A percentile compares a stretch with the other conserved stretches of the same genome.
phyloP scores from a whole-genome alignment of 1,140 invertebrate species.

The Hylyphantes graminicola region DNA sequence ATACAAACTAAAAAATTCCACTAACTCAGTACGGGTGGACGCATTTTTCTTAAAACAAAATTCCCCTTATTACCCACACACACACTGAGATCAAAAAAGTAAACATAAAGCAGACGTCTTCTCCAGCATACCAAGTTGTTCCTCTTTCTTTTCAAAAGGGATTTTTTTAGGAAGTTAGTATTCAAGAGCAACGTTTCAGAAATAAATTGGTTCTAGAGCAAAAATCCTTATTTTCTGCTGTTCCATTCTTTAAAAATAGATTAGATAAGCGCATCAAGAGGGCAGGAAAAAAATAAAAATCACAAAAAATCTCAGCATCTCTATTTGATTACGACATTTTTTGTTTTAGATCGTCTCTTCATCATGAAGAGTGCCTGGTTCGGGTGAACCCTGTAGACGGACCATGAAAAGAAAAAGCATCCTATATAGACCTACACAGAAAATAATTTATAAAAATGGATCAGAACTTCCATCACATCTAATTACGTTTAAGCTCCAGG shows the following conservation, averaged over 20 bases:
- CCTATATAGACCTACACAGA: not conserved
- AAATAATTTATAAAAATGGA: constrained; percentile 29
- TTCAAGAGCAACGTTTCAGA: constrained; percentile 36
- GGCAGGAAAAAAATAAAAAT: not conserved
- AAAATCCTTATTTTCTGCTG: constrained; percentile 19
- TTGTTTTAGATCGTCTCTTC: constrained; percentile 6
- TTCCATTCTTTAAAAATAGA: constrained; percentile 48
- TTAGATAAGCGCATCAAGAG: constrained; percentile 10
- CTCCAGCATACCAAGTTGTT: not conserved
- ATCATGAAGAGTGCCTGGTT: constrained; percentile 37
- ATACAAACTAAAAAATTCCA: no score
- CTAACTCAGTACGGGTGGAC: no score
- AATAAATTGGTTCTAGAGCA: constrained; percentile 39
- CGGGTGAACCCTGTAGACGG: not conserved
- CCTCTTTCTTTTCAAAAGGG: not conserved
- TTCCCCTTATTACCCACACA: no score
- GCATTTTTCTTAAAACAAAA: no score
- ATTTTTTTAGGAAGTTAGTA: constrained; percentile 37
- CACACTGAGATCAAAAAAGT: not conserved
- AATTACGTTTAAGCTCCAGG: constrained; percentile 5
- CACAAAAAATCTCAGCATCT: constrained; percentile 6
- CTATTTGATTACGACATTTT: constrained; percentile 41
- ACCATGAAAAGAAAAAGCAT: constrained; percentile 2
- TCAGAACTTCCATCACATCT: constrained; percentile 27
- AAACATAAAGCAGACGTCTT: constrained; percentile 1